These are phyloP conservation scores for Chaenogobius annularis DNA, from an alignment of 2,113 vertebrate species.

Conservation along the genomic window DNA sequence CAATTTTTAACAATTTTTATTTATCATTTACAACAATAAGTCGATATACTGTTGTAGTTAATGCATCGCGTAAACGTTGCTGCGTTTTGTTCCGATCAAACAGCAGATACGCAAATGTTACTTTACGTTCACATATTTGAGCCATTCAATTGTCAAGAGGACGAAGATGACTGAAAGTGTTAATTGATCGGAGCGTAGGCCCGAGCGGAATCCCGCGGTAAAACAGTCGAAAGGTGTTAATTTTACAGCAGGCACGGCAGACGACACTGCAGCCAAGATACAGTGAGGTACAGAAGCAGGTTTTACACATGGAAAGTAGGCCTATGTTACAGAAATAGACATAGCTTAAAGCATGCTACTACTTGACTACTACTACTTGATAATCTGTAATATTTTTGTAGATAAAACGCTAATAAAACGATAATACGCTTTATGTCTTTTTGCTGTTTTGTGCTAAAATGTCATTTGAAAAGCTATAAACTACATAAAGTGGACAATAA, in stretches of 20 bases:
- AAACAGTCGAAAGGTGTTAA: slow-evolving; percentile 34
- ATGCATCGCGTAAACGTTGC: too few relatives aligned
- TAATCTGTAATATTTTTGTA: neutral
- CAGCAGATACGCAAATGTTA: too few relatives aligned
- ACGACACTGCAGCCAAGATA: slow-evolving; percentile 1
- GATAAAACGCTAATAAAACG: neutral
- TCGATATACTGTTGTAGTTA: too few relatives aligned
- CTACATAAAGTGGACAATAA: too few relatives aligned
- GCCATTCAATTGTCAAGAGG: too few relatives aligned
- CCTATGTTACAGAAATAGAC: neutral
- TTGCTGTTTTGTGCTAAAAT: too few relatives aligned
- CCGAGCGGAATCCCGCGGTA: slow-evolving; percentile 20
- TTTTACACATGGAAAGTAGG: neutral
- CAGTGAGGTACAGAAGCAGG: neutral
- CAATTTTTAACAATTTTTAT: too few relatives aligned
- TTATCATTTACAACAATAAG: too few relatives aligned
- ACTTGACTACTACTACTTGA: neutral
- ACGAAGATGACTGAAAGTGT: neutral
- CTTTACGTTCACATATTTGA: too few relatives aligned
- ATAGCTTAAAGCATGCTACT: neutral
- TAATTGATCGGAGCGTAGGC: slow-evolving; percentile 36
- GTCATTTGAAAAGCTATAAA: too few relatives aligned
- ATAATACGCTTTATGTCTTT: neutral
- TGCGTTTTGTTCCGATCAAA: too few relatives aligned
- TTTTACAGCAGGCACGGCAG: slow-evolving; percentile 15